Evolutionary conservation across 2,888 invertebrate species (phyloP).

Genomic region (Aleiodes testaceus): DNA sequence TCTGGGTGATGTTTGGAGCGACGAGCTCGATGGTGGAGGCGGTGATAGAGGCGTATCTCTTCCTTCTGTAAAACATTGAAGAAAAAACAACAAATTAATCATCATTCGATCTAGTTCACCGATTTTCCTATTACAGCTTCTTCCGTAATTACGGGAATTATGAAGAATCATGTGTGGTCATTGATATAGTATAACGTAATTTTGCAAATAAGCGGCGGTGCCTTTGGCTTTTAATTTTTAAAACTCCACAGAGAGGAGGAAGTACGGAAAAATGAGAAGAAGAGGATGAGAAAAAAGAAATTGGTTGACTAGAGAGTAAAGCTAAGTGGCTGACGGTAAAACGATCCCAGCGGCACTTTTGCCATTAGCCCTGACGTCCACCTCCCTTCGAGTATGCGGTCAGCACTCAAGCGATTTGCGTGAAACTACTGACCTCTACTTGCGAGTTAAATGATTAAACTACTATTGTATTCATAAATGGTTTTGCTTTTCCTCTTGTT

Average conservation of each 20-base stretch:
- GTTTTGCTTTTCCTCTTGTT: not conserved
- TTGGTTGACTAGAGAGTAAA: slow-evolving; percentile 51
- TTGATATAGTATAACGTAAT: not conserved
- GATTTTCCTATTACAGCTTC: not conserved
- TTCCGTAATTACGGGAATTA: slow-evolving; percentile 19
- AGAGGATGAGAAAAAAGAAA: slow-evolving; percentile 34
- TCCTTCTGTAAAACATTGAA: slow-evolving; percentile 74
- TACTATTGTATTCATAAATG: slow-evolving; percentile 25
- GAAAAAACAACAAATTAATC: not conserved
- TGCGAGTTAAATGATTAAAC: slow-evolving; percentile 21
- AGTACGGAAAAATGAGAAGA: slow-evolving; percentile 39
- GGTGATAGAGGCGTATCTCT: slow-evolving; percentile 76
- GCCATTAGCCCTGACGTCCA: slow-evolving; percentile 54
- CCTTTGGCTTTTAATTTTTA: not conserved
- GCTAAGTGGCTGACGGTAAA: slow-evolving; percentile 56
- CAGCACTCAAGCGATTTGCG: slow-evolving; percentile 29
- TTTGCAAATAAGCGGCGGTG: slow-evolving; percentile 20
- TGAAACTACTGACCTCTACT: slow-evolving; percentile 25
- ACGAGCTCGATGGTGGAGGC: slow-evolving; percentile 71
- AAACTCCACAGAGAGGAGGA: not conserved
- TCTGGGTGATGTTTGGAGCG: slow-evolving; percentile 72
- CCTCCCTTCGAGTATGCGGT: slow-evolving; percentile 8
- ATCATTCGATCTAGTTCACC: slow-evolving; percentile 12
- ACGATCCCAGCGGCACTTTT: slow-evolving; percentile 51
- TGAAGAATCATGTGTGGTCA: slow-evolving; percentile 18